Conservation (phyloP, 2,888 invertebrate genomes). For the Orgyia antiqua region DNA sequence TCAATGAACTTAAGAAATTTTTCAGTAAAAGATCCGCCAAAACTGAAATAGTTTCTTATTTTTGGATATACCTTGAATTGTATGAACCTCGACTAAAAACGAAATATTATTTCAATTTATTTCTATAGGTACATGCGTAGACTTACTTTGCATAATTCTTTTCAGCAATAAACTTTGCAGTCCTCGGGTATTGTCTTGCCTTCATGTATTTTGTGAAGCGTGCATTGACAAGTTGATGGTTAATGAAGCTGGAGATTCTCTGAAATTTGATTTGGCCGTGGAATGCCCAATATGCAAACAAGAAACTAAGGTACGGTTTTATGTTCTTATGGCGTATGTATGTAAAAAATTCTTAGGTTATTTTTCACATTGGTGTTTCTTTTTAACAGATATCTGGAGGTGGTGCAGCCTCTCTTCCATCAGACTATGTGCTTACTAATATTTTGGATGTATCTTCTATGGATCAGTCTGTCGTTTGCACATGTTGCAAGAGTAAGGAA, state of each 20-base stretch:
- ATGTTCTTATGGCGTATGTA: not conserved
- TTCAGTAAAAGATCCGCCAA: no score
- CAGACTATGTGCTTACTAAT: constrained; percentile 92
- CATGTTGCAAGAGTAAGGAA: constrained; percentile 97
- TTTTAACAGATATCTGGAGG: constrained; percentile 81
- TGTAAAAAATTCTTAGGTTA: not conserved
- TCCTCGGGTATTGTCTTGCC: constrained; percentile 93
- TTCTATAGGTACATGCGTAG: not conserved
- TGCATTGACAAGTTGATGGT: constrained; percentile 90
- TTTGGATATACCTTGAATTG: no score
- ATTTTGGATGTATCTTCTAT: constrained; percentile 89
- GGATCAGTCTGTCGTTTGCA: constrained; percentile 87
- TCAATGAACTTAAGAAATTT: no score
- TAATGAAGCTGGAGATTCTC: constrained; percentile 83
- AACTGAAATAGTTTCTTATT: no score
- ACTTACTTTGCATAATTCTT: constrained; percentile 13
- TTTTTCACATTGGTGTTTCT: constrained; percentile 3
- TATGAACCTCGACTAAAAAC: no score
- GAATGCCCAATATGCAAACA: constrained; percentile 91
- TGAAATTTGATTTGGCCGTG: constrained; percentile 81
- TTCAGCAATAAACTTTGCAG: constrained; percentile 84
- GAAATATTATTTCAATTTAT: not conserved
- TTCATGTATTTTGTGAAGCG: constrained; percentile 96
- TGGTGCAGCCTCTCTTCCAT: constrained; percentile 87
- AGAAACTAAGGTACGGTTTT: constrained; percentile 82